Conservation (phyloP, 2,797 vertebrate species). For the Enteromius viviparus region DNA sequence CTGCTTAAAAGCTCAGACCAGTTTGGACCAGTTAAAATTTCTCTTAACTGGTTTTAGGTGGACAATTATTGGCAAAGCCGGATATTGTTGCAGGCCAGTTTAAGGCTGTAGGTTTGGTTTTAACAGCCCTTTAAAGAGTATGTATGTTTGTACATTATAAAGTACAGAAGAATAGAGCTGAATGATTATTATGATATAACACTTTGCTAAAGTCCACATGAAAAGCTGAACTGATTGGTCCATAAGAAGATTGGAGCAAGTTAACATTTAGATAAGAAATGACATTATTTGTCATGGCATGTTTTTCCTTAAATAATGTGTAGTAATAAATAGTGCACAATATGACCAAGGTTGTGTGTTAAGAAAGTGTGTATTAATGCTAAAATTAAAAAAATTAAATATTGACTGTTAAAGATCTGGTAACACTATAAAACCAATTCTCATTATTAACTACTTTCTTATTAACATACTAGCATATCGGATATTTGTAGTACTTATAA, state of each 20-base stretch:
- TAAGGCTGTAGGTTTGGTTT: not conserved
- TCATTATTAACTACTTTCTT: not conserved
- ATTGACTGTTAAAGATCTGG: no score
- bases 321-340: not conserved
- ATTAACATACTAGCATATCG: not conserved
- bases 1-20: slow-evolving; percentile 7
- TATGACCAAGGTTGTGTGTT: not conserved
- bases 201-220: not conserved
- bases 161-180: not conserved
- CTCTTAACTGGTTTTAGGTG: not conserved
- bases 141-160: not conserved
- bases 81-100: not conserved
- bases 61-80: not conserved
- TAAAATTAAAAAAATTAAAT: no score
- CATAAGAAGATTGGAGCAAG: not conserved
- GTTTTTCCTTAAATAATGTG: slow-evolving; percentile 1
- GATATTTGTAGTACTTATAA: not conserved
- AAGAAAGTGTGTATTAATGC: not conserved
- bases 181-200: not conserved
- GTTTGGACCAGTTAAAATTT: slow-evolving; percentile 3
- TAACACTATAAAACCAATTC: not conserved
- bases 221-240: not conserved
- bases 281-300: not conserved
- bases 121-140: not conserved
- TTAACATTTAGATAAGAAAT: not conserved